Percentiles rank a stretch among this genome's conserved stretches.
Conservation (phyloP, 2,797 vertebrate species). For the Rhabdomys pumilio region DNA sequence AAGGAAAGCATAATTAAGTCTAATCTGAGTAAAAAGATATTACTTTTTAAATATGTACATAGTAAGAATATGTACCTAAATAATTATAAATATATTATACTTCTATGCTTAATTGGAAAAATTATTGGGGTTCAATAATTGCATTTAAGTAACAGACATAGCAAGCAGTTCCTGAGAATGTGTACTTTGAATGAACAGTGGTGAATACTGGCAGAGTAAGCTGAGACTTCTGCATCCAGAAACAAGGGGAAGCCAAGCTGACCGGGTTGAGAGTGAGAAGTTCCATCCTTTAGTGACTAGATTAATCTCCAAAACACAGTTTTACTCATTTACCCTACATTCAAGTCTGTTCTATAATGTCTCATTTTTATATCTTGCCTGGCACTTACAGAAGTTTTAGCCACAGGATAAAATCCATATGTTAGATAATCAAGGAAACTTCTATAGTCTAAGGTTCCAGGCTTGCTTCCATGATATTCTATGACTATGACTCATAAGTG, state of each 20-base stretch:
- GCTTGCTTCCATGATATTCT: slow-evolving; percentile 22
- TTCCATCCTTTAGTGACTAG: background rate
- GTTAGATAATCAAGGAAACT: background rate
- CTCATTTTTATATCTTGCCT: background rate
- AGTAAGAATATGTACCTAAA: background rate
- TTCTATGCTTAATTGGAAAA: background rate
- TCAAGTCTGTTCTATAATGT: slow-evolving; percentile 16
- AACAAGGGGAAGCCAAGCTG: background rate
- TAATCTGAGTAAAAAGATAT: slow-evolving; percentile 42
- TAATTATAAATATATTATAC: background rate
- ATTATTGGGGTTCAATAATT: background rate
- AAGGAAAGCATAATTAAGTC: background rate
- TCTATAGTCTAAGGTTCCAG: background rate
- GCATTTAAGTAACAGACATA: background rate
- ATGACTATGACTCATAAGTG: background rate
- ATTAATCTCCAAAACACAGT: background rate
- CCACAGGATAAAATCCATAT: background rate
- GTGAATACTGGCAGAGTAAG: accelerated
- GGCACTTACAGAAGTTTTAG: background rate
- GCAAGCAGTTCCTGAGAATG: background rate
- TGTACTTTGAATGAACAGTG: background rate
- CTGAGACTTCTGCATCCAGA: background rate
- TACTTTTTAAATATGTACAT: background rate
- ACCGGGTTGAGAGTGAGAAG: background rate
- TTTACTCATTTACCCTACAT: background rate